phyloP scores from a whole-genome alignment of 2,797 vertebrate species.

The Macropodus opercularis region DNA sequence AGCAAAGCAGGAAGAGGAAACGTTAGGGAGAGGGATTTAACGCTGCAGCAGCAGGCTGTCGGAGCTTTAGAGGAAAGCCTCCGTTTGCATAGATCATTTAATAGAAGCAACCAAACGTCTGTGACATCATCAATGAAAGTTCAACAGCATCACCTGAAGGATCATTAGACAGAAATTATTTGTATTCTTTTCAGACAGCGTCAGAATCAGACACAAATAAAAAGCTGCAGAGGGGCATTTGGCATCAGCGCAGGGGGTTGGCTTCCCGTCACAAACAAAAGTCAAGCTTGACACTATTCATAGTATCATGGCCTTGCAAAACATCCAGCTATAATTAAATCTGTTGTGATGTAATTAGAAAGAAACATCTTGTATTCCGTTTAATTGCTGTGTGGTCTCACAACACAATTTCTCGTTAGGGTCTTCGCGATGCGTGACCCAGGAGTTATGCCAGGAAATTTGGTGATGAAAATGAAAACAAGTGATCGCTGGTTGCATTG shows the following conservation, averaged over 20 bases:
- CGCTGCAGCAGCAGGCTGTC: slow-evolving; percentile 13
- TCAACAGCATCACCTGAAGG: slow-evolving; percentile 17
- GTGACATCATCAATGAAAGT: neutral
- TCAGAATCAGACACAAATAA: slow-evolving; percentile 5
- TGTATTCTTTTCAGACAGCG: slow-evolving; percentile 22
- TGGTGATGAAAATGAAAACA: slow-evolving; percentile 60
- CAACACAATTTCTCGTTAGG: slow-evolving; percentile 65
- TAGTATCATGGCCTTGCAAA: slow-evolving; percentile 45
- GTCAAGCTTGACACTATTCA: slow-evolving; percentile 40
- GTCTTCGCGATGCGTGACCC: slow-evolving; percentile 68
- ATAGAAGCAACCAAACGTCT: slow-evolving; percentile 1
- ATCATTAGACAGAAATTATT: slow-evolving; percentile 14
- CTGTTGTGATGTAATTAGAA: slow-evolving; percentile 76
- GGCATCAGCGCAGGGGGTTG: slow-evolving; percentile 38
- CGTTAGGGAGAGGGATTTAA: slow-evolving; percentile 25
- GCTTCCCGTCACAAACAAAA: slow-evolving; percentile 54
- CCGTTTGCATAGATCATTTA: neutral
- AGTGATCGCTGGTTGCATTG: slow-evolving; percentile 48
- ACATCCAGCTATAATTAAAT: slow-evolving; percentile 72
- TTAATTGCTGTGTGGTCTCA: slow-evolving; percentile 78
- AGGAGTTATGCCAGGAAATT: slow-evolving; percentile 65
- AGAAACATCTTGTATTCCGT: slow-evolving; percentile 60
- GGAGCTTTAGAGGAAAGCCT: slow-evolving; percentile 2
- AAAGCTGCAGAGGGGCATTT: slow-evolving; percentile 13
- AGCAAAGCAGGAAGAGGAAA: slow-evolving; percentile 37